Base-by-base conservation (phyloP, 2,888 invertebrate species). In the Pollenia angustigena region DNA sequence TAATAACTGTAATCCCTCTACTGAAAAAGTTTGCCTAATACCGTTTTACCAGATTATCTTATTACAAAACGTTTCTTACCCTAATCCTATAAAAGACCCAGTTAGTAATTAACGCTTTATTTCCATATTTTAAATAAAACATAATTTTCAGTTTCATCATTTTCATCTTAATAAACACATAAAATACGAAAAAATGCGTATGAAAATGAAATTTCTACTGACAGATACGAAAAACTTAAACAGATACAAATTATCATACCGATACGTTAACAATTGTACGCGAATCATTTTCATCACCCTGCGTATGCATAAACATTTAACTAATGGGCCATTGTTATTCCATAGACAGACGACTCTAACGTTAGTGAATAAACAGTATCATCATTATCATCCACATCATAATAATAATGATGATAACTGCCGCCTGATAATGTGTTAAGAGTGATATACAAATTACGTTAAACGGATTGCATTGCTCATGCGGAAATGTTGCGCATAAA, bases 311-410 rank as follows among this genome's bases (percentile, higher is more conserved):
- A 71, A 56, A 81, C 71, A 76, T 60, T 60, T 42, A 79, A 40
- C 87, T 91, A 90, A 91, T 89, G 89, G 88, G 88, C 89, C 90
- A 89, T 88, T 90, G 91, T 91, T 88, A 74, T 76, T 42, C 69
- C 44, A 58, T 6, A 32, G 32, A 32, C 32, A 23, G 52, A 16
- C n/a, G 10, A 32, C 75, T 66, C 50, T 52, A 66, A 78, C 48
- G 60, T 56, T 32, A 40, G 18, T 44, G 48, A 56, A 56, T 42
- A 54, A 66, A 64, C 46, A 50, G 60, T 54, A 76, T 82, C n/a
- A 76, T 75, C 44, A 76, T 48, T 46, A 64, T 52, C 46, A 71
- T 10, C 7, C 40, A 11, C n/a, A 60, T n/a, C 7, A 74, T 48
- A 32, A 48, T 48, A 69, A 60, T 52, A 18, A 66, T 69, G 60